Evolutionary conservation across 30 jellyfish, hydroid and myxozoan species (phyloP), one percentile per base, ranked within the genome.

Genomic region (Cassiopea andromeda): DNA sequence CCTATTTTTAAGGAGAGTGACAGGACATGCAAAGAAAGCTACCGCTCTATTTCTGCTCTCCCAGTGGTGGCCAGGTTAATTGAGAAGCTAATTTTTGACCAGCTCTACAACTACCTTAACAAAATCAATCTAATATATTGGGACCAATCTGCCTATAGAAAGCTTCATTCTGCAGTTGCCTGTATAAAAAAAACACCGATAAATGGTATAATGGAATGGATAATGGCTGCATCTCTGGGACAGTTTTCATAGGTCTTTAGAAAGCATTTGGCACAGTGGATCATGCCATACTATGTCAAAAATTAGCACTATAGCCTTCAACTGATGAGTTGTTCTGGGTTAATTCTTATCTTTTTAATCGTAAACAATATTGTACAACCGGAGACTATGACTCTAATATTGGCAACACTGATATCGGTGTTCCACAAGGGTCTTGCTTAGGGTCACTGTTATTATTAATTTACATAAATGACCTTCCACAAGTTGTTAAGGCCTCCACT

Each of bases 381-480:
- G 60, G 50, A n/a, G 83, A 59, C 43, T 15, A 15, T n/a, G 83
- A 73, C 15, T 73, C 83, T 19, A 54, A 38, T 44, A 73, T 45
- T 73, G 59, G 83, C 60, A 54, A 73, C 59, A n/a, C 38, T 27
- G 83, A 73, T n/a, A 1, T 45, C 50, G 83, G 83, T 19, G 83
- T 73, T 27, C 83, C 83, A 27, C 83, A 73, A 44, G 82, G 49
- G 60, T 73, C 83, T 15, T 73, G 83, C 60, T 54, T 73, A 19
- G 83, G 83, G 19, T 59, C 83, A 27, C 83, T 73, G 50, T 54
- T 73, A 19, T 38, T 73, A 15, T 14, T 73, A 27, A 73, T 73
- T 73, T 12, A 73, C 59, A 73, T 73, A 19, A 73, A 73, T 44
- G 83, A 73, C 59, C 83, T 73, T 7, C 83, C 59, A 73, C 50